phyloP scores from a whole-genome alignment of 2,888 invertebrate genomes.

The Eristalis tenax region DNA sequence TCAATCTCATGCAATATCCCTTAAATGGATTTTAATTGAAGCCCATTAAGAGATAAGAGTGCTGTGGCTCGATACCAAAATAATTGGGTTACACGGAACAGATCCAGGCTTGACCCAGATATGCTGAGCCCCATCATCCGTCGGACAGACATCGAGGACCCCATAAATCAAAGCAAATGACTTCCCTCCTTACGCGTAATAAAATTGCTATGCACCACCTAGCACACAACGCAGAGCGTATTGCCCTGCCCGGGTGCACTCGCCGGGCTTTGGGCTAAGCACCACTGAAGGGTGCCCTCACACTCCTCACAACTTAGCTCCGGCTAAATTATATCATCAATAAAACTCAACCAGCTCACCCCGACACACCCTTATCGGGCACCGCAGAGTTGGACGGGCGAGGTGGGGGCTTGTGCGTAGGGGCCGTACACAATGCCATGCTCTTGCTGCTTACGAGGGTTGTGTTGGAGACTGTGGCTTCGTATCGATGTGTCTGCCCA shows the following conservation, averaged over 20 bases:
- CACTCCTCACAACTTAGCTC: conserved; percentile 10
- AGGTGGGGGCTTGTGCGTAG: neutral
- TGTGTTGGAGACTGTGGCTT: conserved; percentile 22
- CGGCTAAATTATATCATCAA: conserved; percentile 54
- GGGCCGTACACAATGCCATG: neutral
- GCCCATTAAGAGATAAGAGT: conserved; percentile 55
- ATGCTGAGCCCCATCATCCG: neutral
- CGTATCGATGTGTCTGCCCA: conserved; percentile 62
- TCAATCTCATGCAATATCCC: conserved; percentile 19
- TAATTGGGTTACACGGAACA: conserved; percentile 61
- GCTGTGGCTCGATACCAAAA: conserved; percentile 53
- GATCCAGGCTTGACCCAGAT: conserved; percentile 50
- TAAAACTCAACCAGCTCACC: conserved; percentile 46
- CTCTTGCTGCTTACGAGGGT: neutral
- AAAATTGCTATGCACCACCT: conserved; percentile 66
- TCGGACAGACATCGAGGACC: conserved; percentile 25
- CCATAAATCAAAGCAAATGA: conserved; percentile 66
- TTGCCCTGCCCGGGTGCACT: conserved; percentile 35
- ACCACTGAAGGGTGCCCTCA: neutral
- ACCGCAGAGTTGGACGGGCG: neutral
- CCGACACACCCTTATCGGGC: neutral
- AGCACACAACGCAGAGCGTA: conserved; percentile 33
- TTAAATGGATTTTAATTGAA: conserved; percentile 62
- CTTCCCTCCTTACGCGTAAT: conserved; percentile 65
- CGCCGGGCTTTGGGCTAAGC: neutral